Evolutionary conservation across 2,797 vertebrate genomes (phyloP), one percentile per base, ranked within the genome.

Genomic region (Sebastes reedi): DNA sequence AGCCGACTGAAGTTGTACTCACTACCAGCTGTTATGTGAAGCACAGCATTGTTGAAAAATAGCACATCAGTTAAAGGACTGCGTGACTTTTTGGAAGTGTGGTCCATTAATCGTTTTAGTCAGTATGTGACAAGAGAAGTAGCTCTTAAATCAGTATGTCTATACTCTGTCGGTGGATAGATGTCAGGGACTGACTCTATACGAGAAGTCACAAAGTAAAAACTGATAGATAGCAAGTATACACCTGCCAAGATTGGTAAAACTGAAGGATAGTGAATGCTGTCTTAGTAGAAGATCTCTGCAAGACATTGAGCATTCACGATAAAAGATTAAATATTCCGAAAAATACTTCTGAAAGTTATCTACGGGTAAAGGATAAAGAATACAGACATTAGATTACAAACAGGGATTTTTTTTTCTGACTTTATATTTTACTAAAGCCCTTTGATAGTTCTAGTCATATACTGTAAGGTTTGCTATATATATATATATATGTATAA

Each of bases 1-100:
- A 50, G 72, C 77, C 32, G 39, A 32, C 72, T 79, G 72, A 80
- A 74, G 64, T 75, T n/a, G 30, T 14, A 24, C 77, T 75, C 4
- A 0, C 2, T 25, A 34, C 67, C 77, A 22, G 70, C 74, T 80
- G 77, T 66, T 60, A 16, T 12, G 32, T 50, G 75, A 75, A 61
- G 61, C 60, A 8, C 65, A 55, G 67, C 42, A 10, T 32, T 71
- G 80, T 29, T 72, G 60, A 69, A 67, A 82, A 82, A 72, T 69
- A 54, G 77, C 70, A 50, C 14, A 6, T 52, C 52, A 18, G 55
- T 71, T 72, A 62, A 75, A 84, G 74, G 67, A 77, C 59, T 61
- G 5, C 67, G 1, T 20, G 66, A 82, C 82, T 79, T 87, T 91
- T 67, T 79, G 59, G 59, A 62, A 34, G 75, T 56, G 52, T 24